These are phyloP conservation scores for Oxycera nigricornis DNA, from an alignment of 2,888 invertebrate species.

Conservation along the genomic window DNA sequence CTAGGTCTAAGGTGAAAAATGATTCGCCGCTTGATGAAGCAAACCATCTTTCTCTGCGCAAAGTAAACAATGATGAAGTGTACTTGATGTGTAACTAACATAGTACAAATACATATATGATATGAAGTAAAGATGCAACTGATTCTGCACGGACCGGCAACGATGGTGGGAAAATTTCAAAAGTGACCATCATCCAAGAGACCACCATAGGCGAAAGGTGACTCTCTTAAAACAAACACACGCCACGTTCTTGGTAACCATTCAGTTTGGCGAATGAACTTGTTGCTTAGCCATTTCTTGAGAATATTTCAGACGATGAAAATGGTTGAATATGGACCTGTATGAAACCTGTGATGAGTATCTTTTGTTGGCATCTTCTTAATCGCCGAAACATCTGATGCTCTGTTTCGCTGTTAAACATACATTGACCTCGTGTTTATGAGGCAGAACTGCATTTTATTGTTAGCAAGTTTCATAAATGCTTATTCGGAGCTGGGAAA, in stretches of 20 bases:
- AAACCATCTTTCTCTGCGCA: neutral
- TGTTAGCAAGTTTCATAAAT: constrained; percentile 9
- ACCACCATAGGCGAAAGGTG: constrained; percentile 11
- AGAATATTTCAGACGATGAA: too few relatives aligned
- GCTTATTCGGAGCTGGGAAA: neutral
- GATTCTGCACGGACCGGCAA: neutral
- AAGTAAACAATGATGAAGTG: neutral
- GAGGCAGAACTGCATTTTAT: constrained; percentile 1
- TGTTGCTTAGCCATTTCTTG: neutral
- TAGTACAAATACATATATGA: neutral
- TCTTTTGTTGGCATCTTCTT: too few relatives aligned
- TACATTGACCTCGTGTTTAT: neutral
- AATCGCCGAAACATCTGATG: too few relatives aligned
- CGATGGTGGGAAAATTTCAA: constrained; percentile 16
- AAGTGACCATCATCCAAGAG: constrained; percentile 16
- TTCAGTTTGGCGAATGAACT: neutral
- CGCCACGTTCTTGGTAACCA: neutral
- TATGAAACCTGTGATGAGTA: too few relatives aligned
- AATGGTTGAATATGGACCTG: too few relatives aligned
- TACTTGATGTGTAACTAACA: neutral
- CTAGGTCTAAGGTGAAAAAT: too few relatives aligned
- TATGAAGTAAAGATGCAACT: neutral
- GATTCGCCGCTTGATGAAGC: neutral
- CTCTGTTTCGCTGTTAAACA: neutral
- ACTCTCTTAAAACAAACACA: neutral